Evolutionary conservation across 1,140 invertebrate species (phyloP).

Genomic region (Habropoda laboriosa): DNA sequence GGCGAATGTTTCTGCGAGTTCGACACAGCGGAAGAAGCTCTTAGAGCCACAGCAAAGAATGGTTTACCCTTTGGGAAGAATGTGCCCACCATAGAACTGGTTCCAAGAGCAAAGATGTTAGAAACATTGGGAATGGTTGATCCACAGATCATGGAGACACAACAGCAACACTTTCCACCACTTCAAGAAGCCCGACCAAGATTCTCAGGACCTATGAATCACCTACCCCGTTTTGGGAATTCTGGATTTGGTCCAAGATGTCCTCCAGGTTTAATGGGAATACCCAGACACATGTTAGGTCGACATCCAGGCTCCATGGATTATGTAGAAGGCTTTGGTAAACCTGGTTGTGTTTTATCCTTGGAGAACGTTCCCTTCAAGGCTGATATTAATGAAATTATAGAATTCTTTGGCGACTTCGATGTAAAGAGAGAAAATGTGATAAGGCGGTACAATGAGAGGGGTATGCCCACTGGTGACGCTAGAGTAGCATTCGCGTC

Average conservation of each 20-base stretch:
- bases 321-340: conserved; percentile 85
- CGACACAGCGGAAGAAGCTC: conserved; percentile 85
- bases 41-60: conserved; percentile 87
- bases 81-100: conserved; percentile 85
- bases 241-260: conserved; percentile 73
- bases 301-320: conserved; percentile 71
- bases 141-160: conserved; percentile 57
- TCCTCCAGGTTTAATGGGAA: conserved; percentile 76
- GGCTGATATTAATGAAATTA: conserved; percentile 92
- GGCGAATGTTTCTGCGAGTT: conserved; percentile 95
- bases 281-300: conserved; percentile 73
- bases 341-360: conserved; percentile 90
- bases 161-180: conserved; percentile 64
- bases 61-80: conserved; percentile 85
- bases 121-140: conserved; percentile 77
- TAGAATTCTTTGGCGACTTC: conserved; percentile 92
- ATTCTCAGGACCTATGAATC: conserved; percentile 71
- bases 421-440: conserved; percentile 89
- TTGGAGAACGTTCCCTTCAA: conserved; percentile 94
- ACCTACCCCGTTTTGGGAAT: conserved; percentile 73
- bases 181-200: conserved; percentile 73
- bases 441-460: conserved; percentile 91
- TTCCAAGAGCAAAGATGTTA: conserved; percentile 85
- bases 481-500: conserved; percentile 91
- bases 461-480: conserved; percentile 93